A percentile compares a stretch with the other conserved stretches of the same genome.
Evolutionary conservation across 2,113 vertebrate species (phyloP).

Genomic region (human (Homo sapiens)): GRCh38 chr3:89475001-89475500

Average conservation of each 20-base stretch:
- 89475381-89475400: neutral
- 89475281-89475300: neutral
- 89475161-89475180: neutral
- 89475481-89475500: neutral
- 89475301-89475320: neutral
- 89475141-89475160: neutral
- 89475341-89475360: neutral
- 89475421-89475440: neutral
- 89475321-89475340: constrained; percentile 44
- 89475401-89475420: neutral
- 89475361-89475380: neutral
- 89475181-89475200: neutral
- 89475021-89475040: neutral
- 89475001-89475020: neutral
- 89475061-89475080: neutral
- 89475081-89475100: neutral
- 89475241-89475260: neutral
- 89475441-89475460: constrained; percentile 30
- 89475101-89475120: neutral
- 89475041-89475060: neutral
- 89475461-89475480: neutral
- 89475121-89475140: neutral
- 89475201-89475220: neutral
- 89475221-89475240: neutral
- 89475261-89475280: neutral